Conservation (phyloP, 2,113 vertebrate genomes). For the Climacteris rufus region DNA sequence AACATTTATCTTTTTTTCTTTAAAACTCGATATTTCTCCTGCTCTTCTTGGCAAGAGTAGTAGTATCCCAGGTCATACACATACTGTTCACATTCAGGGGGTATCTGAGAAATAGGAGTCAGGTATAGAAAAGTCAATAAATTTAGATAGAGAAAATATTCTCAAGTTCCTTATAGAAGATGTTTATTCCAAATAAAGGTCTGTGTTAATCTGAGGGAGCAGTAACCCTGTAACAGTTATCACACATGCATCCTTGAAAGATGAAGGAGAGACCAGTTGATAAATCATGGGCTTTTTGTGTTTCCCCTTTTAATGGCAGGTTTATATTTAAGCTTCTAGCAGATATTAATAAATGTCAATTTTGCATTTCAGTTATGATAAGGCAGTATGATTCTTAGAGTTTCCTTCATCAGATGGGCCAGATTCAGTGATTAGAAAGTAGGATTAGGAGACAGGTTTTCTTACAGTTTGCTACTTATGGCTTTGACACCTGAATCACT, state of each 20-base stretch:
- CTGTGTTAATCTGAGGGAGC: neutral
- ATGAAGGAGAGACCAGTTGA: fast-evolving
- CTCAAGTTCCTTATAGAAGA: neutral
- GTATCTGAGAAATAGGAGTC: neutral
- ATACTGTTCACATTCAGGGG: neutral
- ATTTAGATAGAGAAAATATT: neutral
- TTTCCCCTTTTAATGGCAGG: neutral
- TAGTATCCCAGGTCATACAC: neutral
- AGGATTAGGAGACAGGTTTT: neutral
- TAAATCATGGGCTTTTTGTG: neutral
- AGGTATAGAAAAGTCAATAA: neutral
- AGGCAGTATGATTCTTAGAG: neutral
- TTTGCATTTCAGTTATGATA: neutral
- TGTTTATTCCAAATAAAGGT: neutral
- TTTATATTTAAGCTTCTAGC: neutral
- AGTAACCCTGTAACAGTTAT: neutral
- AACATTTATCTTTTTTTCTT: neutral
- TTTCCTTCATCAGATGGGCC: neutral
- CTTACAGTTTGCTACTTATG: neutral
- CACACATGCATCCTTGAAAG: neutral
- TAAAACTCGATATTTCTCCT: neutral
- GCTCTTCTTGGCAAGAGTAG: neutral
- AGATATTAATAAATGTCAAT: neutral
- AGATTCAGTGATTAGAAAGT: neutral
- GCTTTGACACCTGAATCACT: neutral